Percentiles rank a stretch among this genome's conserved stretches.
phyloP scores from a whole-genome alignment of 2,888 invertebrate genomes.

The Ecliptopera silaceata region DNA sequence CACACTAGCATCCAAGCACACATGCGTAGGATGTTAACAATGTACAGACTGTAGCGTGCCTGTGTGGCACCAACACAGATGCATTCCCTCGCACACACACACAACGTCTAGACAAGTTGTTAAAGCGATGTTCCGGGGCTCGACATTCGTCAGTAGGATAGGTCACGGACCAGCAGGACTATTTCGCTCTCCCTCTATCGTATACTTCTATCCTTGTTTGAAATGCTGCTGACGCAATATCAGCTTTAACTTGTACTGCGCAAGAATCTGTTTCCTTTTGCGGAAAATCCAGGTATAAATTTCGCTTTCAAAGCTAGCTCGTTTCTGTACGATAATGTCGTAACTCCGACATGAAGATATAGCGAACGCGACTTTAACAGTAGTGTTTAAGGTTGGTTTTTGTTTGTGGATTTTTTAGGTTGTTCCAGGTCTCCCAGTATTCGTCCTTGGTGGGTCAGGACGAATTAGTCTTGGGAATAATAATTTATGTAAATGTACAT shows the following conservation, averaged over 20 bases:
- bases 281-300: conserved; percentile 66
- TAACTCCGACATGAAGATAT: conserved; percentile 39
- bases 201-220: conserved; percentile 47
- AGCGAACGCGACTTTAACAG: conserved; percentile 33
- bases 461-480: conserved; percentile 80
- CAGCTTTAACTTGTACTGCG: conserved; percentile 39
- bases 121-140: conserved; percentile 80
- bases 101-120: conserved; percentile 77
- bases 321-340: conserved; percentile 42
- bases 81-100: conserved; percentile 48
- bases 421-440: conserved; percentile 67
- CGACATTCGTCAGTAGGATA: conserved; percentile 82
- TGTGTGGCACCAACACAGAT: conserved; percentile 42
- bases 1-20: conserved; percentile 19
- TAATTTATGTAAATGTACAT: conserved; percentile 79
- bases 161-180: conserved; percentile 78
- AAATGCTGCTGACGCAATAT: conserved; percentile 44
- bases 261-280: conserved; percentile 33
- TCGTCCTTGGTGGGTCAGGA: conserved; percentile 77
- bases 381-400: conserved; percentile 35
- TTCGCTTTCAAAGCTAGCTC: conserved; percentile 75
- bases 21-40: conserved; percentile 1
- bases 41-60: neutral
- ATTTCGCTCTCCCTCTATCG: conserved; percentile 57
- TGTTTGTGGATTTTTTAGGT: conserved; percentile 41